phyloP scores from a whole-genome alignment of 2,797 vertebrate species.

The Acanthis flammea region DNA sequence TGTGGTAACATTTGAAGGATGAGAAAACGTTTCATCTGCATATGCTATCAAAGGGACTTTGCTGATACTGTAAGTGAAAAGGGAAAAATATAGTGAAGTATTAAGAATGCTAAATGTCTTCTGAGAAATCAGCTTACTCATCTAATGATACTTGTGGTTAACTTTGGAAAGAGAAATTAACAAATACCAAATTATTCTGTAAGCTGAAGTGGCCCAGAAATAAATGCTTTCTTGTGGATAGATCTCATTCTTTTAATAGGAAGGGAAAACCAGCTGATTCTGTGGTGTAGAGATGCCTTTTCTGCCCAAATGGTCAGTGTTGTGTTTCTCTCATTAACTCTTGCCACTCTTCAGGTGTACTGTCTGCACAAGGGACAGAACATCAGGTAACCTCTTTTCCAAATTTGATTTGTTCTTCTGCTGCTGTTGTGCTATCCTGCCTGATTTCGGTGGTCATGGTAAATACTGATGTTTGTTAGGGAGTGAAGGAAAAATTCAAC shows the following conservation, averaged over 20 bases:
- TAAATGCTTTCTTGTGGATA: background rate
- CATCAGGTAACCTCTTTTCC: background rate
- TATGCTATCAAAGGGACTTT: background rate
- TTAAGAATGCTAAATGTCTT: background rate
- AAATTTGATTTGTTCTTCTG: background rate
- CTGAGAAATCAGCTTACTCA: background rate
- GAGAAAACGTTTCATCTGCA: background rate
- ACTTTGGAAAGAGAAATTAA: background rate
- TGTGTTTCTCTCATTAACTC: background rate
- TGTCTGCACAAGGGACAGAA: background rate
- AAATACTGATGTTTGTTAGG: background rate
- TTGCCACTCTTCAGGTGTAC: background rate
- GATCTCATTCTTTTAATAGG: background rate
- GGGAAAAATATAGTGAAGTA: background rate
- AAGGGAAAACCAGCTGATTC: background rate
- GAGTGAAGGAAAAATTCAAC: constrained; percentile 4
- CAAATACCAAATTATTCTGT: background rate
- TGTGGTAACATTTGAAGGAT: background rate
- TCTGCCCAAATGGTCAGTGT: background rate
- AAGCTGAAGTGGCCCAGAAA: background rate
- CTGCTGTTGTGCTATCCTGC: background rate
- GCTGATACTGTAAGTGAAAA: background rate
- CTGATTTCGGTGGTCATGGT: background rate
- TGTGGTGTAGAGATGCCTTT: background rate
- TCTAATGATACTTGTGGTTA: background rate